Percentiles rank a stretch among this genome's conserved stretches.
Conservation (phyloP, 2,888 invertebrate species). For the Sphinx pinastri region DNA sequence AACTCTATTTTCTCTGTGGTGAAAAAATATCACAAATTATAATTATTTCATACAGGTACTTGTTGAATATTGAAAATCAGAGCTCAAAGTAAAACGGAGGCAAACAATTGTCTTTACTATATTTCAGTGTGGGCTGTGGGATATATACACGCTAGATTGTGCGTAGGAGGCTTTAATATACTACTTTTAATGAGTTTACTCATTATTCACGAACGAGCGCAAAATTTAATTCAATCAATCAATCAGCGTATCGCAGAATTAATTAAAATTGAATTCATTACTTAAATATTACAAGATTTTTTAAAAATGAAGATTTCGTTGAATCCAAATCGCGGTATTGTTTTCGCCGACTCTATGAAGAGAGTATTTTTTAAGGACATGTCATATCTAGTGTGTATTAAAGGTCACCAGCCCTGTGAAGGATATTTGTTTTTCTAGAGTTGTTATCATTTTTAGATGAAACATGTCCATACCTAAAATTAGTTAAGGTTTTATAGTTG, state of each 20-base stretch:
- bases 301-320: too few relatives aligned
- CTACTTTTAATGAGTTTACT: not conserved
- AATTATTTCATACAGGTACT: too few relatives aligned
- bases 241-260: too few relatives aligned
- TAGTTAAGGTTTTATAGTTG: too few relatives aligned
- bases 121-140: not conserved
- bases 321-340: too few relatives aligned
- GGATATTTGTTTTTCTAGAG: too few relatives aligned
- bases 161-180: not conserved
- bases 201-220: not conserved
- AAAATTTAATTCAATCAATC: not conserved
- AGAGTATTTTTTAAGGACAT: not conserved
- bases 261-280: too few relatives aligned
- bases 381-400: not conserved
- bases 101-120: not conserved
- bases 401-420: not conserved
- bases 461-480: not conserved
- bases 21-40: too few relatives aligned
- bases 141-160: not conserved
- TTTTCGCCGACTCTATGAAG: not conserved
- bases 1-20: too few relatives aligned
- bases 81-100: too few relatives aligned
- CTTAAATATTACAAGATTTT: too few relatives aligned
- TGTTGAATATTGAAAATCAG: too few relatives aligned
- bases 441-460: not conserved